Evolutionary conservation across 1,140 invertebrate genomes (phyloP), one percentile per base, ranked within the genome.

Genomic region (Zaprionus vittiger): DNA sequence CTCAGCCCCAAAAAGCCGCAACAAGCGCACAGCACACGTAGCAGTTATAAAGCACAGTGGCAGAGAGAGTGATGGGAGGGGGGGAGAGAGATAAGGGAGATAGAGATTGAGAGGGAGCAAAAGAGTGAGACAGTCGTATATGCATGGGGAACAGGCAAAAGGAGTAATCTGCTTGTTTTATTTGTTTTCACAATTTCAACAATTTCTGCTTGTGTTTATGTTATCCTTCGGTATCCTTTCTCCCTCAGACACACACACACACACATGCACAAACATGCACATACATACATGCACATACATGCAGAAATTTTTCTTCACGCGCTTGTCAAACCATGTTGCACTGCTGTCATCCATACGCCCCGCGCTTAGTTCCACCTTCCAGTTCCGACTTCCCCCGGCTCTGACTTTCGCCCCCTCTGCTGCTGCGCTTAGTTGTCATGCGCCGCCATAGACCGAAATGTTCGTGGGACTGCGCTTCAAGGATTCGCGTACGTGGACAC

Each of bases 241-340:
- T 41, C 12, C n/a, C 41, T 2, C 41, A 17, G n/a, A 47, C 41
- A 47, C n/a, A 44, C 7, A 9, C n/a, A 17, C 41, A 7, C 6
- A 17, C 12, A 14, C 4, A 15, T 4, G 9, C 41, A 44, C 41
- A 44, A 2, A 44, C 38, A 6, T 15, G 2, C n/a, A 6, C n/a
- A 7, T 0, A 38, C 11, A 22, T 14, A 17, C 15, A 17, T 6
- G 66, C 79, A 63, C 75, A 81, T 77, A 87, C 87, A 90, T 74
- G 70, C 85, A 90, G 85, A 90, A 90, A 90, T 90, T 74, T 85
- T 83, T 90, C 85, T 90, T 90, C 79, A 90, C 85, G 81, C 85
- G 85, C 70, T 87, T 85, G 85, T 90, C 85, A 89, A 89, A 89
- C 79, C 85, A 72, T 90, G 20, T 24, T 90, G 85, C 85, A 85